A percentile compares a stretch with the other conserved stretches of the same genome.
These are phyloP conservation scores for Eilema caniola DNA, from an alignment of 2,888 invertebrate species.

Conservation along the genomic window DNA sequence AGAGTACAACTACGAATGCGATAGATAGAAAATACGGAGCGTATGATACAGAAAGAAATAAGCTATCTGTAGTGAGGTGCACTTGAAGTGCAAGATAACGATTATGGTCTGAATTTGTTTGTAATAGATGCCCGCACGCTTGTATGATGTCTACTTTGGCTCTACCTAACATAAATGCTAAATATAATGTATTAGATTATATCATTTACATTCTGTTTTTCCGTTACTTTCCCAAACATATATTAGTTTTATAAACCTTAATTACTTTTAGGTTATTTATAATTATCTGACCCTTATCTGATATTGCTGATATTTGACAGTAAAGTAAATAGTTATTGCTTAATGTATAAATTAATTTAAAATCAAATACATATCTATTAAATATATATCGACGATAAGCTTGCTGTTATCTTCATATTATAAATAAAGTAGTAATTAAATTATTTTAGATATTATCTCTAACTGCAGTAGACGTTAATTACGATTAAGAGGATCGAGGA, in stretches of 20 bases:
- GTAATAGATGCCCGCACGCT: too few relatives aligned
- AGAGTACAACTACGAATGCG: background rate
- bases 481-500: too few relatives aligned
- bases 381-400: background rate
- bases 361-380: background rate
- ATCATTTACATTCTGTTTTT: too few relatives aligned
- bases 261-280: background rate
- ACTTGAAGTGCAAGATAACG: background rate
- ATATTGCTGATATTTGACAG: slow-evolving; percentile 4
- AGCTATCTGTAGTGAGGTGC: background rate
- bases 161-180: background rate
- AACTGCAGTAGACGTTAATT: too few relatives aligned
- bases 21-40: background rate
- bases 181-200: background rate
- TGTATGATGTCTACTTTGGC: background rate
- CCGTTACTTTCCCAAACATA: too few relatives aligned
- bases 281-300: background rate
- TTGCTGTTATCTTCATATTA: background rate
- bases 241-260: background rate
- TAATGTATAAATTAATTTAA: background rate
- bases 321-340: background rate
- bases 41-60: background rate
- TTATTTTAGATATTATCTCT: background rate
- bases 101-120: background rate
- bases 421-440: background rate